Percentiles rank a stretch among this genome's conserved stretches.
phyloP scores from a whole-genome alignment of 2,888 invertebrate species.

The Lepidochrysops patricia region DNA sequence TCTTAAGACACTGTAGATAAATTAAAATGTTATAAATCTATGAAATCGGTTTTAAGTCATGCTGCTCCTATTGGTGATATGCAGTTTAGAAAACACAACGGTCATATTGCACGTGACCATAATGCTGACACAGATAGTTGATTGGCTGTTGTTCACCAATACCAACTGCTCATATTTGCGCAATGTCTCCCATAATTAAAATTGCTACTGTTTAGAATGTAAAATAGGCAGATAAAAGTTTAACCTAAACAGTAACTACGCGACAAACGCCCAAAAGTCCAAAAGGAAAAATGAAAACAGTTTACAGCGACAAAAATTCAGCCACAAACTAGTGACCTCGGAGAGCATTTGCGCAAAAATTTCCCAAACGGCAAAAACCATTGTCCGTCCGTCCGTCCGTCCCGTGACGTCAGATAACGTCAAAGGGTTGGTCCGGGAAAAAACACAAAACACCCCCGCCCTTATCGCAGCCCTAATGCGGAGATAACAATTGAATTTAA shows the following conservation, averaged over 20 bases:
- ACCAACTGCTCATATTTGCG: too few species aligned
- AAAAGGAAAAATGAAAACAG: not conserved
- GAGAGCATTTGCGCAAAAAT: constrained; percentile 3
- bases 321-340: not conserved
- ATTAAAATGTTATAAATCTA: too few species aligned
- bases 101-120: too few species aligned
- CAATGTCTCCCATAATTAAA: too few species aligned
- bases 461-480: constrained; percentile 43
- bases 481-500: constrained; percentile 31
- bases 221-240: not conserved
- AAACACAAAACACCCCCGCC: constrained; percentile 34
- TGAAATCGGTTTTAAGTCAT: too few species aligned
- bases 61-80: too few species aligned
- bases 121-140: too few species aligned
- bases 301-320: not conserved
- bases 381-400: constrained; percentile 34
- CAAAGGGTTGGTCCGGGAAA: constrained; percentile 64
- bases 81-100: too few species aligned
- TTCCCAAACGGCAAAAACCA: constrained; percentile 12
- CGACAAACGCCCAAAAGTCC: not conserved
- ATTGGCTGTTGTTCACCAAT: too few species aligned
- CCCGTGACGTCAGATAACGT: constrained; percentile 64
- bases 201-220: not conserved
- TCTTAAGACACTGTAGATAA: too few species aligned
- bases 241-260: not conserved